phyloP scores from a whole-genome alignment of 2,113 vertebrate genomes.

The Microtus ochrogaster region DNA sequence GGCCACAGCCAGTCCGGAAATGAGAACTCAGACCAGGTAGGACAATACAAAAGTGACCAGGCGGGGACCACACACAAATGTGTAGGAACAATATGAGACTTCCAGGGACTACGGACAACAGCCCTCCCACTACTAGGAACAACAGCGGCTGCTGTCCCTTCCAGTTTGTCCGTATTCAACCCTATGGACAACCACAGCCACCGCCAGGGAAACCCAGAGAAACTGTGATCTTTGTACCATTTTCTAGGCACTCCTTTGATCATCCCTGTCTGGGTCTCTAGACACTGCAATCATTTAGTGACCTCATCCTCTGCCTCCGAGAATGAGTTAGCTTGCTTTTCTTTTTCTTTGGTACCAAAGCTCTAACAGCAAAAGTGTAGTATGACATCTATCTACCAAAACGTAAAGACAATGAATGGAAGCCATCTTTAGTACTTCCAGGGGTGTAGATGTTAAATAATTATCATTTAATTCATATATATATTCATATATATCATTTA shows the following conservation, averaged over 20 bases:
- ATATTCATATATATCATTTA: too few species aligned
- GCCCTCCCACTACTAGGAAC: not conserved
- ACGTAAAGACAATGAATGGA: not conserved
- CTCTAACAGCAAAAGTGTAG: not conserved
- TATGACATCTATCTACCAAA: not conserved
- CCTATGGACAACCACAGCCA: not conserved
- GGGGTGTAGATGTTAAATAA: not conserved
- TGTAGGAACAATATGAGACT: not conserved
- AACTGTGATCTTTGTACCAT: too few species aligned
- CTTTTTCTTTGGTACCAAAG: not conserved
- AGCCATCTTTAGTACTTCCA: not conserved
- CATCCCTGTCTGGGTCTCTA: not conserved
- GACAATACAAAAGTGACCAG: not conserved
- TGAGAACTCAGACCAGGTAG: not conserved
- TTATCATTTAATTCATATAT: not conserved
- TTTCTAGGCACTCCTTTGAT: fast-evolving
- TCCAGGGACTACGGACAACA: not conserved
- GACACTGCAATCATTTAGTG: not conserved
- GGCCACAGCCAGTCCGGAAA: not conserved
- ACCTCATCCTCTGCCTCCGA: not conserved
- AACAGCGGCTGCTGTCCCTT: not conserved
- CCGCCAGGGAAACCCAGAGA: not conserved
- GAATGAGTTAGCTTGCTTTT: not conserved
- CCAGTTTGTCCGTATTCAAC: not conserved
- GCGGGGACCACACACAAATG: too few species aligned